Base-by-base conservation (phyloP, 2,888 invertebrate genomes). In the Drosophila paramelanica region DNA sequence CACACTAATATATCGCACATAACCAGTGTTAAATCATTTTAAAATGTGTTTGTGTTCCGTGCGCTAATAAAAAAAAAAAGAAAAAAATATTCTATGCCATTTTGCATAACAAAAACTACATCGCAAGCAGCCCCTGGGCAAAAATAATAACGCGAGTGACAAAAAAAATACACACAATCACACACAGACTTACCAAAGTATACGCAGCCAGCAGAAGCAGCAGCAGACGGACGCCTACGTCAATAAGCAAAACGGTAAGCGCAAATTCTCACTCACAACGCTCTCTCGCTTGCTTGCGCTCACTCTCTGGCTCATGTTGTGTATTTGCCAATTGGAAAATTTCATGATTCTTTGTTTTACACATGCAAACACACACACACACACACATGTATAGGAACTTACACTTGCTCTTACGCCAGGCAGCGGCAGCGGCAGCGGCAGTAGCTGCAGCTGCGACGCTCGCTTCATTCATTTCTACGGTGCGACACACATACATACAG, bases 221-320 rank as follows among this genome's bases (percentile, higher is more conserved):
- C 64, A 73, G 72, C 31, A 52, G 47, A 64, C 77, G 76, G 57
- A 75, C 84, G 80, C 81, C 81, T 81, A 86, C 81, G 87, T 81
- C 87, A 86, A 81, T 86, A 86, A 81, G 85, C 66, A 73, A 81
- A 80, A 88, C 83, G 83, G 83, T 83, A 83, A 82, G 83, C 71
- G 23, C 60, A 77, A 67, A 85, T 84, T 73, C 70, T 77, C 61
- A 52, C 55, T 62, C 60, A 43, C 47, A 55, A 46, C 17, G 42
- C 53, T 51, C 60, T 51, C 46, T 57, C 36, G 45, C 41, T 33
- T 27, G 46, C 45, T 23, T 59, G 36, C 55, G 57, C 17, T 42
- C 17, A 8, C 36, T 52, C 56, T 50, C 7, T 49, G 33, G 13
- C 41, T 73, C 50, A 58, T 60, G 57, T 65, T 60, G 57, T 71